A percentile compares a stretch with the other conserved stretches of the same genome.
These are phyloP conservation scores for Helobdella robusta DNA, from an alignment of 2,888 invertebrate species.

Conservation along the genomic window DNA sequence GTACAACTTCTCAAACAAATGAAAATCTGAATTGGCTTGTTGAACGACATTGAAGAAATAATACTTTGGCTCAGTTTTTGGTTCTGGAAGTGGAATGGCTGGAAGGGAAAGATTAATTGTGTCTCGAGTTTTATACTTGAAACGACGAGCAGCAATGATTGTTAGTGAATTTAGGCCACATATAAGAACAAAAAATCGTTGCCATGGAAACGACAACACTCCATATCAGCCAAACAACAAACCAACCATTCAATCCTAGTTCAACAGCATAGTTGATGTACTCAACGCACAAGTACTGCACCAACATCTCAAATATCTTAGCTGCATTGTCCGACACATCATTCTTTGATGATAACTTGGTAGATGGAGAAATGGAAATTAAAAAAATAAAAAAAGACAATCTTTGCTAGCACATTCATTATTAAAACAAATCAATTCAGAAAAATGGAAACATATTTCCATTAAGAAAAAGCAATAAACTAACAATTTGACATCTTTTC, in stretches of 20 bases:
- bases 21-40: constrained; percentile 81
- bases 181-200: not conserved
- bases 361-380: too few relatives aligned
- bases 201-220: not conserved
- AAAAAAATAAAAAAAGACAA: too few relatives aligned
- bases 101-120: not conserved
- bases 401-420: too few relatives aligned
- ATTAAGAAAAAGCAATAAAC: too few relatives aligned
- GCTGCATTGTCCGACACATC: constrained; percentile 68
- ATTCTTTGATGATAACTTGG: constrained; percentile 64
- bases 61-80: constrained; percentile 74
- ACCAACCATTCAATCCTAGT: constrained; percentile 63
- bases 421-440: too few relatives aligned
- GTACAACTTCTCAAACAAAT: constrained; percentile 83
- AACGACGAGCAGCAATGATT: not conserved
- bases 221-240: not conserved
- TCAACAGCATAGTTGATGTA: constrained; percentile 95
- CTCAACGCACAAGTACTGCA: constrained; percentile 75
- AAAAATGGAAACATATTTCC: too few relatives aligned
- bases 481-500: constrained; percentile 70
- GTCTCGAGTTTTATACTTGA: not conserved
- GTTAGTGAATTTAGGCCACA: too few relatives aligned
- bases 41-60: constrained; percentile 85
- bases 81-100: constrained; percentile 59
- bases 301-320: constrained; percentile 70